Percentiles rank a stretch among this genome's conserved stretches.
phyloP scores from a whole-genome alignment of 2,888 invertebrate genomes.

The Gastracanthus pulcherrimus region DNA sequence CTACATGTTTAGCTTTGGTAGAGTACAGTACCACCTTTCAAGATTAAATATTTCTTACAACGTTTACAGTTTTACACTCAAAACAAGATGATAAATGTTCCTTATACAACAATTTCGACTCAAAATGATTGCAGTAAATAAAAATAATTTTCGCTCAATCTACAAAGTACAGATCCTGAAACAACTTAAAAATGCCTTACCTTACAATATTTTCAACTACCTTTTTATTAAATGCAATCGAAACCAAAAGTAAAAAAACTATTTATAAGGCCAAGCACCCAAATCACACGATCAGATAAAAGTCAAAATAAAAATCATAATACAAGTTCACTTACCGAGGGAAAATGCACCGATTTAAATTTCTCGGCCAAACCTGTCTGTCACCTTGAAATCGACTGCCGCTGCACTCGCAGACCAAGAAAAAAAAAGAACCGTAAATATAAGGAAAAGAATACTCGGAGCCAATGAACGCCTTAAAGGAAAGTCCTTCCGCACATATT shows the following conservation, averaged over 20 bases:
- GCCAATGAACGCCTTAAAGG: not conserved
- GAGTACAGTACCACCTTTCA: too few relatives aligned
- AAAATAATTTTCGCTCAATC: too few relatives aligned
- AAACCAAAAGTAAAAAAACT: not conserved
- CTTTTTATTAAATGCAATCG: not conserved
- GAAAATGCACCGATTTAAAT: not conserved
- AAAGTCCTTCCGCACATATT: constrained; percentile 1
- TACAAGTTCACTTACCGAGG: not conserved
- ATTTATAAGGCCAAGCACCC: not conserved
- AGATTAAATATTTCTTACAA: too few relatives aligned
- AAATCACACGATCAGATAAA: not conserved
- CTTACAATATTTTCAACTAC: too few relatives aligned
- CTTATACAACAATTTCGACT: too few relatives aligned
- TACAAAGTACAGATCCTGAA: too few relatives aligned
- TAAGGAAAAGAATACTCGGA: not conserved
- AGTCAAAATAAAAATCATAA: not conserved
- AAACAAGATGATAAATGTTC: too few relatives aligned
- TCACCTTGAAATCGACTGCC: not conserved
- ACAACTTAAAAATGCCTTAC: too few relatives aligned
- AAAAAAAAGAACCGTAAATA: not conserved
- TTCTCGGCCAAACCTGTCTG: not conserved
- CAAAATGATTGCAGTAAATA: too few relatives aligned
- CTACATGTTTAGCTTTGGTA: too few relatives aligned
- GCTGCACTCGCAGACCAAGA: not conserved
- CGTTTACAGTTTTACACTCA: too few relatives aligned